Conservation (phyloP, 2,797 vertebrate species). For the Brachymystax lenok region DNA sequence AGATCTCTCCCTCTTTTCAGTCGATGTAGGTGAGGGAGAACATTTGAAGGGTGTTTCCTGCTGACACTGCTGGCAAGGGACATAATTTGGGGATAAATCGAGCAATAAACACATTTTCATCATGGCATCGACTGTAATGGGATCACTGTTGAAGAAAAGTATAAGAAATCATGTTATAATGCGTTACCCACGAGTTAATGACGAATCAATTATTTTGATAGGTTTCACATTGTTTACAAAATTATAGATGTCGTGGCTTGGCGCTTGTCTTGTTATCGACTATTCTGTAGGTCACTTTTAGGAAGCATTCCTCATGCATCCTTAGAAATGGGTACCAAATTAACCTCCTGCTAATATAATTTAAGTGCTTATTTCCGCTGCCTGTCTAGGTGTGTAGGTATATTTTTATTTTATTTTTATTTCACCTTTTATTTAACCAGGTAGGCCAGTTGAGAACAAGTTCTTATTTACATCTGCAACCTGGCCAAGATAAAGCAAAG, state of each 20-base stretch:
- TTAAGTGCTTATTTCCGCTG: background rate
- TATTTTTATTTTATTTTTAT: no score
- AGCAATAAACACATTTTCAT: slow-evolving; percentile 23
- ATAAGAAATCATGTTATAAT: slow-evolving; percentile 49
- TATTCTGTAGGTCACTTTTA: background rate
- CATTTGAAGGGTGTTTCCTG: background rate
- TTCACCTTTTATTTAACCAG: no score
- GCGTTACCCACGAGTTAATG: background rate
- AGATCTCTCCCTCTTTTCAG: slow-evolving; percentile 41
- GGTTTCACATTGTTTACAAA: slow-evolving; percentile 41
- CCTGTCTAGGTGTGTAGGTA: no score
- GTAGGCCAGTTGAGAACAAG: no score
- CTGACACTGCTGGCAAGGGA: slow-evolving; percentile 26
- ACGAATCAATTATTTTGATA: slow-evolving; percentile 20
- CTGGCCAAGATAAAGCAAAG: no score
- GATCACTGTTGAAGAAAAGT: slow-evolving; percentile 68
- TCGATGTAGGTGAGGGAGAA: background rate
- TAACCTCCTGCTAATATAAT: background rate
- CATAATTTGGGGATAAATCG: slow-evolving; percentile 2
- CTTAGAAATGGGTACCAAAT: background rate
- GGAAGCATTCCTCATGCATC: background rate
- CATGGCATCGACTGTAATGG: slow-evolving; percentile 72
- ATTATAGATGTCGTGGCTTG: slow-evolving; percentile 32
- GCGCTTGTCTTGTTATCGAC: background rate
- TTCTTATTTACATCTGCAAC: no score